These are phyloP conservation scores for Stigmatopora argus DNA, from an alignment of 2,113 vertebrate genomes.

Conservation along the genomic window DNA sequence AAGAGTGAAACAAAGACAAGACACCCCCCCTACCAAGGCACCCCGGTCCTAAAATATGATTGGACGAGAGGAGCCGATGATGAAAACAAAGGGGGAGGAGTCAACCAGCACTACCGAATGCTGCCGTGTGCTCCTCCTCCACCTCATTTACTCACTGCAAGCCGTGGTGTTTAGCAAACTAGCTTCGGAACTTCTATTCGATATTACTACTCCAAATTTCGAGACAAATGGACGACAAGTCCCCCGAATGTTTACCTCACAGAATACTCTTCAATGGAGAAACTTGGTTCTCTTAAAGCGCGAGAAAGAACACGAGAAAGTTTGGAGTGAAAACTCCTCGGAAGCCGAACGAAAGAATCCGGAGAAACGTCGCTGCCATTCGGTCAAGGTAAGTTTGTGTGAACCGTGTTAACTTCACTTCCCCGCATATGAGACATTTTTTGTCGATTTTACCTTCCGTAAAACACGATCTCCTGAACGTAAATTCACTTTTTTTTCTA, in stretches of 20 bases:
- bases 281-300: constrained; percentile 17
- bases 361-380: constrained; percentile 15
- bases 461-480: not conserved
- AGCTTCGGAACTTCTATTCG: not conserved
- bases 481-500: constrained; percentile 16
- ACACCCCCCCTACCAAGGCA: not conserved
- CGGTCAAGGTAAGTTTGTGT: constrained; percentile 42
- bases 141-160: not conserved
- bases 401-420: not conserved
- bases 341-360: constrained; percentile 39
- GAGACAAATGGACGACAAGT: constrained; percentile 2
- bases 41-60: not conserved
- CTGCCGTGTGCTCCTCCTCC: not conserved
- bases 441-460: not conserved
- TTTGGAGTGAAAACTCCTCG: not conserved
- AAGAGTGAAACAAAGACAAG: not conserved
- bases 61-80: not conserved
- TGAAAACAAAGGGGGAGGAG: not conserved
- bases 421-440: constrained; percentile 3
- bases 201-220: too few relatives aligned
- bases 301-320: constrained; percentile 26
- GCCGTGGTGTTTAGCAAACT: too few relatives aligned
- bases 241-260: not conserved
- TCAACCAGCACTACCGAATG: not conserved
- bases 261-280: constrained; percentile 2